A percentile compares a stretch with the other conserved stretches of the same genome.
Evolutionary conservation across 2,888 invertebrate genomes (phyloP).

Genomic region (Nomada lathburiana): DNA sequence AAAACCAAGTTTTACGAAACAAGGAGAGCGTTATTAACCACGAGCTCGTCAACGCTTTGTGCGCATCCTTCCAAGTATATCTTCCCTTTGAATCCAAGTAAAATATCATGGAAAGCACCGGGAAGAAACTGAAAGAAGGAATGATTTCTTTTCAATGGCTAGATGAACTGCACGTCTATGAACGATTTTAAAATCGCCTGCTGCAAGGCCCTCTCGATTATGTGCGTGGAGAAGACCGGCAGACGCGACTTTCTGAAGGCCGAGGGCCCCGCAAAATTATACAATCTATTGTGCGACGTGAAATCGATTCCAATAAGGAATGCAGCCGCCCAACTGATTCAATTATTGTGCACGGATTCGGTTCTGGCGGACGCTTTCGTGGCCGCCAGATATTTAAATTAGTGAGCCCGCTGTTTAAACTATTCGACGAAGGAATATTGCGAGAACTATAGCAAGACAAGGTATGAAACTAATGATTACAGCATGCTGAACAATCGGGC

Average conservation of each 20-base stretch:
- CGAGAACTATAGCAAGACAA: too few species aligned
- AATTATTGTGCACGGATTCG: slow-evolving; percentile 70
- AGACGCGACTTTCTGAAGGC: slow-evolving; percentile 64
- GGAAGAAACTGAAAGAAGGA: background rate
- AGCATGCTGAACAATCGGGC: slow-evolving; percentile 86
- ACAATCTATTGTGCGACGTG: slow-evolving; percentile 64
- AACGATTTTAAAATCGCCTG: slow-evolving; percentile 75
- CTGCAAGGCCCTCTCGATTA: slow-evolving; percentile 70
- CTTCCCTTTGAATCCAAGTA: background rate
- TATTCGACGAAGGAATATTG: slow-evolving; percentile 21
- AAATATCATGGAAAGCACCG: background rate
- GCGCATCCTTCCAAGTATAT: slow-evolving; percentile 72
- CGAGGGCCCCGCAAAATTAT: slow-evolving; percentile 65
- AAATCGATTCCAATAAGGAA: slow-evolving; percentile 72
- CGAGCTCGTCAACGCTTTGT: slow-evolving; percentile 72
- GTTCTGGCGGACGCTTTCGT: slow-evolving; percentile 69
- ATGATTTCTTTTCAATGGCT: background rate
- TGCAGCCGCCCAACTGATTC: slow-evolving; percentile 72
- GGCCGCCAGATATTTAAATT: slow-evolving; percentile 72
- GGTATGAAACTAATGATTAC: background rate
- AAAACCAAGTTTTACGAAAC: slow-evolving; percentile 55
- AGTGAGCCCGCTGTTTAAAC: slow-evolving; percentile 58
- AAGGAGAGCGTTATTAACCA: slow-evolving; percentile 57
- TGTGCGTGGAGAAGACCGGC: slow-evolving; percentile 68
- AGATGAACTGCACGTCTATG: slow-evolving; percentile 52